Evolutionary conservation across 2,888 invertebrate genomes (phyloP), one percentile per base, ranked within the genome.

Genomic region (Nephrotoma appendiculata): DNA sequence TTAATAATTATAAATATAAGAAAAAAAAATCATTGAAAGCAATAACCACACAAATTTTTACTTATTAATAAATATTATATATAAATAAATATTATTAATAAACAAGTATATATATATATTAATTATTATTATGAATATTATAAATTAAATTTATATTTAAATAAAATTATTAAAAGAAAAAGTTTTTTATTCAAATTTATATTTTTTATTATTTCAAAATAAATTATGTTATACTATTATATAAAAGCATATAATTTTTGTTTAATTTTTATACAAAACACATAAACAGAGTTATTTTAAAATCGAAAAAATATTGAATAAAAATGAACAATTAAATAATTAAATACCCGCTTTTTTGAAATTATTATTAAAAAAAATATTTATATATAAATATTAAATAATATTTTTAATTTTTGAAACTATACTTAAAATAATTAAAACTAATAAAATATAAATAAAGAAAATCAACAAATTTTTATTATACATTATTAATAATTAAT

Each of bases 111-210:
- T 89, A 89, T n/a, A n/a, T 89, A 89, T 89, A 90, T 90, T 90
- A 88, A 90, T 90, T 90, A 91, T 90, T 90, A 90, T 90, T 90
- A 90, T 90, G 90, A 91, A 90, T 90, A 90, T 90, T 90, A 90
- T 48, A 87, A 83, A 87, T 87, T 90, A 89, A 89, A 90, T 89
- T 90, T 89, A 89, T 89, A 89, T 89, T 90, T 41, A 48, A 86
- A 86, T 83, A 41, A 48, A 86, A 87, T 84, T 86, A 19, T 41
- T 83, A 41, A 83, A 42, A 86, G 41, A 42, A 88, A 89, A 90
- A 89, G 90, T 90, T 90, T 90, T 91, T 89, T 90, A 91, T 83
- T 83, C 41, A 41, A 83, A 41, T 12, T 83, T 41, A 43, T 42
- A 84, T 6, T 43, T 84, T 83, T 84, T 84, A 42, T 41, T 42